phyloP scores from a whole-genome alignment of 2,888 invertebrate species.

The Nasonovia ribisnigri region DNA sequence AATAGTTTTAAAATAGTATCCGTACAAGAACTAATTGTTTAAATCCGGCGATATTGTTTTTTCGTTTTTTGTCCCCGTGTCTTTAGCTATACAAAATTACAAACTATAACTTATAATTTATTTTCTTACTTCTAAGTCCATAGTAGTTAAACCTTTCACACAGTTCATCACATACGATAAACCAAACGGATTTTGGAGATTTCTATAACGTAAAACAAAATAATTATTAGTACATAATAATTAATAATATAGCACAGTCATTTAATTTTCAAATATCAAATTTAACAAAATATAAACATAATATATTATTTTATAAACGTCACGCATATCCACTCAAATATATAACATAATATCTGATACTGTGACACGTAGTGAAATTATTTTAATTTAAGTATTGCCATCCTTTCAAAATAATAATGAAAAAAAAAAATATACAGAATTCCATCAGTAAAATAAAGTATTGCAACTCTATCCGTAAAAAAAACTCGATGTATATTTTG shows the following conservation, averaged over 20 bases:
- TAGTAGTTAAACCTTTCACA: slow-evolving; percentile 97
- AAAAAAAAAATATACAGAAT: background rate
- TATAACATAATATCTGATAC: background rate
- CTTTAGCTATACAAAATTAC: background rate
- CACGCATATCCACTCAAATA: background rate
- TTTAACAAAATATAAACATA: background rate
- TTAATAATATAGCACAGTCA: background rate
- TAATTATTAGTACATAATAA: background rate
- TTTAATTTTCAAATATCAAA: background rate
- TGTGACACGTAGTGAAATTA: too few species aligned
- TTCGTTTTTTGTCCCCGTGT: background rate
- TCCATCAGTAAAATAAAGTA: background rate
- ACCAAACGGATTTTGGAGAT: slow-evolving; percentile 90
- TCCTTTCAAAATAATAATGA: too few species aligned
- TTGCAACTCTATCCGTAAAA: background rate
- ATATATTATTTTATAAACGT: background rate
- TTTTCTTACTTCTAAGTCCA: slow-evolving; percentile 92
- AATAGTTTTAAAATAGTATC: background rate
- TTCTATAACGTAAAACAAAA: slow-evolving; percentile 69
- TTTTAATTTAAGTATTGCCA: too few species aligned
- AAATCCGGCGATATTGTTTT: background rate
- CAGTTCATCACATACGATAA: slow-evolving; percentile 96
- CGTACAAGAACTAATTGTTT: background rate
- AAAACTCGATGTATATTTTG: background rate
- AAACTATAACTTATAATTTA: background rate